These are phyloP conservation scores for Bathynomus jamesi DNA, from an alignment of 1,140 invertebrate genomes.

Conservation along the genomic window DNA sequence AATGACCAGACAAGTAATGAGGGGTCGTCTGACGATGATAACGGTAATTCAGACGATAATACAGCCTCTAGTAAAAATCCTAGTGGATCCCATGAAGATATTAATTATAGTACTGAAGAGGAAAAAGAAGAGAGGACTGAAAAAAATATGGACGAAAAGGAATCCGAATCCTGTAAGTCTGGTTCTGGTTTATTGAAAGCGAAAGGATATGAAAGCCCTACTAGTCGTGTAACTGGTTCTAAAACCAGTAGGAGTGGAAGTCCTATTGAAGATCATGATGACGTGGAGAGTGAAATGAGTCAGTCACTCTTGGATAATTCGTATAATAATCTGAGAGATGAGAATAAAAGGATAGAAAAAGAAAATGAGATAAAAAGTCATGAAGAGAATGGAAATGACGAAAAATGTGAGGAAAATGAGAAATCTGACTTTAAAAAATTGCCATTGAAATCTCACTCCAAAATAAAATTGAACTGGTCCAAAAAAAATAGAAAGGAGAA, in stretches of 20 bases:
- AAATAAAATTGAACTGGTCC: too few relatives aligned
- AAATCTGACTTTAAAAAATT: not conserved
- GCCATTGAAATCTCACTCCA: not conserved
- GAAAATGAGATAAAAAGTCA: too few relatives aligned
- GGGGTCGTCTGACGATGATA: not conserved
- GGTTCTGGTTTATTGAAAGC: too few relatives aligned
- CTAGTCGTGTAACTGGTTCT: too few relatives aligned
- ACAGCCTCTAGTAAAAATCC: not conserved
- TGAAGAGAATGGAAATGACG: not conserved
- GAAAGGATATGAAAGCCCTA: too few relatives aligned
- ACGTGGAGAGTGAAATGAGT: too few relatives aligned
- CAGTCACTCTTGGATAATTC: too few relatives aligned
- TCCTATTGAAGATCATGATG: too few relatives aligned
- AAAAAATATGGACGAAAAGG: not conserved
- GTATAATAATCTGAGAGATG: too few relatives aligned
- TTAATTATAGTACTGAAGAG: not conserved
- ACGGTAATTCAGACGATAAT: not conserved
- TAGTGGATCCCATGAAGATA: not conserved
- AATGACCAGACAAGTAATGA: constrained; percentile 4
- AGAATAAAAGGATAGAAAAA: too few relatives aligned
- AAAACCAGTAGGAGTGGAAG: too few relatives aligned
- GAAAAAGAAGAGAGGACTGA: not conserved
- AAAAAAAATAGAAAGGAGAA: too few relatives aligned
- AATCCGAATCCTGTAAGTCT: not conserved
- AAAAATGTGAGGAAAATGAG: not conserved